Evolutionary conservation across 2,113 vertebrate genomes (phyloP).

Genomic region (Atractosteus spatula): DNA sequence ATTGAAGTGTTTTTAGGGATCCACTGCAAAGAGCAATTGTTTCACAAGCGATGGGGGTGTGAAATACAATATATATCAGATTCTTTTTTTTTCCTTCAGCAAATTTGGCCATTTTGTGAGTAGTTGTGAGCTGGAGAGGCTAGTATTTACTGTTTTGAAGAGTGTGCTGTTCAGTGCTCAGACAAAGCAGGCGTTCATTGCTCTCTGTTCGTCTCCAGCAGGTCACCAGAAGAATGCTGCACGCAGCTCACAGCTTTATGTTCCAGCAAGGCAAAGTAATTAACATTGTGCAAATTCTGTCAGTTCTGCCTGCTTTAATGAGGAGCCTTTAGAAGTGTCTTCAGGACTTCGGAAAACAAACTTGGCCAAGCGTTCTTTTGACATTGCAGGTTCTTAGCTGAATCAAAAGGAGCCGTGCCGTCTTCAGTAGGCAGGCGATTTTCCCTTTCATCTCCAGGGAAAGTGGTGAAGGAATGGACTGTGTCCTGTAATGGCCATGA

Average conservation of each 20-base stretch:
- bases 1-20: not conserved
- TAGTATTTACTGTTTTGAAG: constrained; percentile 31
- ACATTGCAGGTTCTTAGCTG: constrained; percentile 45
- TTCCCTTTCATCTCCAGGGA: constrained; percentile 62
- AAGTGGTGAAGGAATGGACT: constrained; percentile 52
- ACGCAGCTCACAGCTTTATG: constrained; percentile 29
- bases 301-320: constrained; percentile 32
- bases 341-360: constrained; percentile 48
- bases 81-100: not conserved
- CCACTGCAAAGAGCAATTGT: not conserved
- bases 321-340: constrained; percentile 34
- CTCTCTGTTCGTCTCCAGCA: constrained; percentile 24
- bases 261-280: constrained; percentile 42
- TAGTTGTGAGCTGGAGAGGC: constrained; percentile 5
- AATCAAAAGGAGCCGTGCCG: constrained; percentile 34
- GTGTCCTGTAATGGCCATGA: constrained; percentile 58
- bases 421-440: constrained; percentile 41
- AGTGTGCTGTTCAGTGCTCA: constrained; percentile 29
- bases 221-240: constrained; percentile 26
- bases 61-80: not conserved
- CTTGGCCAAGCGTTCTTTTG: constrained; percentile 48
- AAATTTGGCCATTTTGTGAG: not conserved
- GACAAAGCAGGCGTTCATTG: constrained; percentile 28
- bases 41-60: not conserved
- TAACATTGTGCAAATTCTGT: constrained; percentile 41